Conservation (phyloP, 2,888 invertebrate genomes). For the Acleris literana region DNA sequence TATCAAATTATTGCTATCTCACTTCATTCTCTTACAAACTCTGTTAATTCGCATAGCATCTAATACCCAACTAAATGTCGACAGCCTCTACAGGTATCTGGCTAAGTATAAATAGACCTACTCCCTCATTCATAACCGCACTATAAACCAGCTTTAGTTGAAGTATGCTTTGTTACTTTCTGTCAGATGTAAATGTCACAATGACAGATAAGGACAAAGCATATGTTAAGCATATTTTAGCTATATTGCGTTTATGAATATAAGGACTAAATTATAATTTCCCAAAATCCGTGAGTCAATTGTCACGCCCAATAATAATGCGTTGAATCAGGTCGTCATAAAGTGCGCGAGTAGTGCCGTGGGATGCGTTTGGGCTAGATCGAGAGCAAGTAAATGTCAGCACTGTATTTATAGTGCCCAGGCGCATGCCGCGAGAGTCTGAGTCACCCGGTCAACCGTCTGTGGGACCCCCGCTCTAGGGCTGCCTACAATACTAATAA, state of each 20-base stretch:
- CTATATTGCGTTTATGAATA: too few species aligned
- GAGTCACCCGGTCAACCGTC: constrained; percentile 73
- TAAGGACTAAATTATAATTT: not conserved
- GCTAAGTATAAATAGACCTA: not conserved
- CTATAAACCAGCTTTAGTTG: too few species aligned
- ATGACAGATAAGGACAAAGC: too few species aligned
- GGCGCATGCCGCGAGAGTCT: constrained; percentile 53
- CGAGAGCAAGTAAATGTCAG: constrained; percentile 79
- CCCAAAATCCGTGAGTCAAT: constrained; percentile 8
- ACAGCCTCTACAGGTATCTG: too few species aligned
- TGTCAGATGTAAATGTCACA: too few species aligned
- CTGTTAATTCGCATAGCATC: too few species aligned
- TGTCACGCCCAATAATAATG: constrained; percentile 1
- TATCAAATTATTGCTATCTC: too few species aligned
- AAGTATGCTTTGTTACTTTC: too few species aligned
- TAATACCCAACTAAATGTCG: too few species aligned
- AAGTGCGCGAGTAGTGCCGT: constrained; percentile 46
- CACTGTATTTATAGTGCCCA: constrained; percentile 71
- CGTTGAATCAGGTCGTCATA: constrained; percentile 29
- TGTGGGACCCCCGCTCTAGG: constrained; percentile 69
- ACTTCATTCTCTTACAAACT: too few species aligned
- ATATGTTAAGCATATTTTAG: too few species aligned
- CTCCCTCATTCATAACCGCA: too few species aligned
- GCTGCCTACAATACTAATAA: constrained; percentile 1
- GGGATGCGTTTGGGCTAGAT: constrained; percentile 68